Conservation (phyloP, 2,888 invertebrate genomes). For the Folsomia manolachei region DNA sequence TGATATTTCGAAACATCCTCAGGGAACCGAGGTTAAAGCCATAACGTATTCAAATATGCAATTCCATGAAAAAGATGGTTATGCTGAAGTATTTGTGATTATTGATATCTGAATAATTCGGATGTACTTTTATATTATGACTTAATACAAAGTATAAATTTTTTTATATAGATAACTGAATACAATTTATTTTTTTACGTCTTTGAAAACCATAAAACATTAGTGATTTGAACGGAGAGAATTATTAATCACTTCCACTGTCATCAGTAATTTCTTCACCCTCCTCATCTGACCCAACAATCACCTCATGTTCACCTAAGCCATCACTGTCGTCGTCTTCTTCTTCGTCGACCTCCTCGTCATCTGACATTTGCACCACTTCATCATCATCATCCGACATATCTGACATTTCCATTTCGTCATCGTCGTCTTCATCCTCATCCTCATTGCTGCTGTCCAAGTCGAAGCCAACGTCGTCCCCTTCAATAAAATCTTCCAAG, state of each 20-base stretch:
- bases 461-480: neutral
- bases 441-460: conserved; percentile 21
- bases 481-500: conserved; percentile 18
- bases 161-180: conserved; percentile 1
- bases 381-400: conserved; percentile 3
- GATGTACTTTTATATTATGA: conserved; percentile 3
- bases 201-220: no score
- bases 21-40: conserved; percentile 97
- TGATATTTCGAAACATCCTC: conserved; percentile 86
- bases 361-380: conserved; percentile 1
- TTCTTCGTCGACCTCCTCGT: conserved; percentile 7
- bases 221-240: neutral
- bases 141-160: conserved; percentile 11
- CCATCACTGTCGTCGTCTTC: conserved; percentile 18
- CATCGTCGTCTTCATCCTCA: conserved; percentile 22
- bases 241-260: conserved; percentile 15
- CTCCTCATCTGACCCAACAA: no score
- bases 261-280: conserved; percentile 18
- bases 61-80: conserved; percentile 64
- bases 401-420: conserved; percentile 3
- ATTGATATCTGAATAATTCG: conserved; percentile 77
- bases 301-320: conserved; percentile 20
- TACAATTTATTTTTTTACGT: neutral
- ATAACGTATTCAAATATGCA: conserved; percentile 99
- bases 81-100: conserved; percentile 90